Evolutionary conservation across 2,888 invertebrate species (phyloP).

Genomic region (Subacronicta megacephala): DNA sequence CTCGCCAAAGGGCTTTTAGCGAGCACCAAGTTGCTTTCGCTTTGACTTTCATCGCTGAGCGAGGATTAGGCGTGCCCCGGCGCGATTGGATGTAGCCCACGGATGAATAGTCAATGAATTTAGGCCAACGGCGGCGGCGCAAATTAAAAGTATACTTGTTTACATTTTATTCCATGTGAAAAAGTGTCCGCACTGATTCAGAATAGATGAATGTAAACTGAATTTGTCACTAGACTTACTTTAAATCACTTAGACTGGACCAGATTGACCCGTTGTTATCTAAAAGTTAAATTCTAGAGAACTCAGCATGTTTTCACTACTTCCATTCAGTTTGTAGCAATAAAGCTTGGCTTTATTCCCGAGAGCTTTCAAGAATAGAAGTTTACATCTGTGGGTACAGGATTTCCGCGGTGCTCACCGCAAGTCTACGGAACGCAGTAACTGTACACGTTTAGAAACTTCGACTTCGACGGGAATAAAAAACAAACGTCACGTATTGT

Average conservation of each 20-base stretch:
- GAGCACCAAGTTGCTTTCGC: conserved; percentile 78
- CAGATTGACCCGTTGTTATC: conserved; percentile 25
- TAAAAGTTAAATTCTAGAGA: conserved; percentile 31
- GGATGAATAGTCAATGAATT: conserved; percentile 83
- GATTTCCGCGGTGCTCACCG: conserved; percentile 43
- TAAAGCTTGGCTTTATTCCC: conserved; percentile 62
- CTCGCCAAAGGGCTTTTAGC: conserved; percentile 83
- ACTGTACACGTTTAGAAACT: conserved; percentile 68
- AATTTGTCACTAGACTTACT: no score
- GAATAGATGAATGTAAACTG: conserved; percentile 38
- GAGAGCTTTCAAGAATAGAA: conserved; percentile 67
- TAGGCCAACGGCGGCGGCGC: conserved; percentile 63
- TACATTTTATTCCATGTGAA: conserved; percentile 50
- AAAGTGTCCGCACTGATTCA: conserved; percentile 29
- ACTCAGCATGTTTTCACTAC: conserved; percentile 28
- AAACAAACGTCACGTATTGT: conserved; percentile 72
- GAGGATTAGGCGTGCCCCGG: conserved; percentile 74
- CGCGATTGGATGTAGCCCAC: conserved; percentile 76
- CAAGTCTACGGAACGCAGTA: conserved; percentile 67
- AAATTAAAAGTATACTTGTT: conserved; percentile 61
- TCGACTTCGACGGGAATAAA: conserved; percentile 65
- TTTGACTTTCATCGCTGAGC: conserved; percentile 78
- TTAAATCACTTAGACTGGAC: conserved; percentile 22
- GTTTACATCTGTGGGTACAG: conserved; percentile 52
- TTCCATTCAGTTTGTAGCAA: conserved; percentile 39